Evolutionary conservation across 2,888 invertebrate species (phyloP), one percentile per base, ranked within the genome.

Genomic region (Pollenia angustigena): DNA sequence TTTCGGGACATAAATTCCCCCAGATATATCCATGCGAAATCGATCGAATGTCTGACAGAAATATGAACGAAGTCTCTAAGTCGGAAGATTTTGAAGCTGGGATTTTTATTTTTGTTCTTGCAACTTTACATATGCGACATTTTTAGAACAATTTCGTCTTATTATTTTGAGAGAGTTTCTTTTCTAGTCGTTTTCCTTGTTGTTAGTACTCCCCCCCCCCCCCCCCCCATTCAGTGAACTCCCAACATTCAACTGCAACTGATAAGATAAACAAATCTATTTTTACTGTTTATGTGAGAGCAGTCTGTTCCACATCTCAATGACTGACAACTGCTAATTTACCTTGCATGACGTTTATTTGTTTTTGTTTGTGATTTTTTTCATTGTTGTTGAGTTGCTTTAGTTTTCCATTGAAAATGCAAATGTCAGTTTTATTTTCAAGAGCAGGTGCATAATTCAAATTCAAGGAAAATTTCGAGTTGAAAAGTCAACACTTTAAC

Each of bases 401-500:
- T 60, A 23, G 23, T 50, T 79, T 58, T 69, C 58, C 52, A 72
- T 42, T 72, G 50, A 56, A 62, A 81, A 56, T 74, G 68, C 16
- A 75, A 52, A 68, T 81, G 56, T 68, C 18, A 32, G 66, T 66
- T 68, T 68, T 14, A 58, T 74, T 81, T 74, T 81, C 60, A 74
- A 74, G 48, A 58, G 40, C 54, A 74, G 32, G 32, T 32, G 32
- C 40, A 50, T 58, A 44, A 75, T 52, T 75, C 52, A 74, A 75
- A 74, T 81, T 81, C 68, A 68, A 75, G 68, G 68, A 50, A 72
- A 71, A 8, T 11, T 48, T 44, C 46, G 42, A 16, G 11, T 40
- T 9, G 6, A 32, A 44, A n/a, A 69, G 12, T 60, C 18, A 69
- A 62, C 44, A 46, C 11, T 40, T 58, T 42, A 50, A 8, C n/a